Base-by-base conservation (phyloP, 2,888 invertebrate genomes). In the Ctena decussata region DNA sequence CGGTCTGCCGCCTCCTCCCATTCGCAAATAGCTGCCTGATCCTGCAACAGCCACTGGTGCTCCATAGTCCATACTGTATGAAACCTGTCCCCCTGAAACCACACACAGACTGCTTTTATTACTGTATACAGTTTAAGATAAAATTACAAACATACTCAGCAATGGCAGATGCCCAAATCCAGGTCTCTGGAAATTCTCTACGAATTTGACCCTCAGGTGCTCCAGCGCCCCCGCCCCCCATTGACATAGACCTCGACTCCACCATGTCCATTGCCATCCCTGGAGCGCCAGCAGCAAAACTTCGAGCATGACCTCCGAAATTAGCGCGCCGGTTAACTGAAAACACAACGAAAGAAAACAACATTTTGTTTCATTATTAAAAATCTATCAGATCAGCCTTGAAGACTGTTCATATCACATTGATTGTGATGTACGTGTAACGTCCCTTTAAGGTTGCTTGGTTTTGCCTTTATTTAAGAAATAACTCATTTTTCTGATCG, bases 141-240 rank as follows among this genome's bases (percentile, higher is more conserved):
- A 30, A 12, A 18, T 27, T 12, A 27, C 5, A 24, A 21, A 65
- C 65, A 32, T 83, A 87, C 87, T 12, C 74, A 11, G 77, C 82
- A 0, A 65, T 6, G 12, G 39, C 77, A 24, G 81, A 39, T 27
- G 97, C 96, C 97, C 97, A 97, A 91, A 97, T 96, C 97, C 97
- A 97, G 74, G 97, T 97, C 96, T 97, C 97, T 60, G 97, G 97
- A 95, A 97, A 97, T 95, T 97, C 96, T 95, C 97, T 97, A 92
- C 97, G 96, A 21, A 82, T 80, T 65, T 81, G 76, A 12, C 83
- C 82, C n/a, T 44, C 6, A 49, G 80, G 81, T 6, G 37, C 75
- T 1, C 39, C 77, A 24, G 27, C 53, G 3, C 60, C 24, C 0
- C 57, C 57, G 18, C 53, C 70, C 6, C 8, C n/a, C 35, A 27